Percentiles rank a stretch among this genome's conserved stretches.
phyloP scores from a whole-genome alignment of 2,888 invertebrate species.

The Drosophila anomelani region DNA sequence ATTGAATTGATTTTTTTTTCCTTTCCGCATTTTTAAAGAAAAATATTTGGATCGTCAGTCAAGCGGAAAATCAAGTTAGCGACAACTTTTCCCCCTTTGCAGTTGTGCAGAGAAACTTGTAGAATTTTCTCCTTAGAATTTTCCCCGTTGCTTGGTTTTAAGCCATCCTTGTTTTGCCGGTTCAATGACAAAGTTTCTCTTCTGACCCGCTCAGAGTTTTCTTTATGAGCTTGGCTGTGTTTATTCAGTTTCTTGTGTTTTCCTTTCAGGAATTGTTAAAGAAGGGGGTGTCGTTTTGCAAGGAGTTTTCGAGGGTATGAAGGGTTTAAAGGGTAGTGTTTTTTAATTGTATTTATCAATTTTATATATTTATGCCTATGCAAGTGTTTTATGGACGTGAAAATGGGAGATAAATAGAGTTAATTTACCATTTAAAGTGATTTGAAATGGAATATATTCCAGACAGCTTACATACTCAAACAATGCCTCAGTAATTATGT shows the following conservation, averaged over 20 bases:
- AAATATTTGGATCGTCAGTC: constrained; percentile 67
- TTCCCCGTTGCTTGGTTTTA: constrained; percentile 38
- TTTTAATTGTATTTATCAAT: neutral
- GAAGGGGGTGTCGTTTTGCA: neutral
- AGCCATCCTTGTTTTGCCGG: constrained; percentile 60
- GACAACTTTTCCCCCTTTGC: constrained; percentile 50
- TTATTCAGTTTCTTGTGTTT: constrained; percentile 30
- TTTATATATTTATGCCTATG: neutral
- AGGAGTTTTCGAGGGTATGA: neutral
- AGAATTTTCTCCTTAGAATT: constrained; percentile 51
- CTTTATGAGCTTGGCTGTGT: constrained; percentile 38
- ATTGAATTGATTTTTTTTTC: constrained; percentile 18
- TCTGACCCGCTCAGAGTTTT: constrained; percentile 29
- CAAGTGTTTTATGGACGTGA: neutral
- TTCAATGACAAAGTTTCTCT: constrained; percentile 54
- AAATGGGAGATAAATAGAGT: neutral
- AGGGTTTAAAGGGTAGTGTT: neutral
- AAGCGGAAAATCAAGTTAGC: constrained; percentile 76
- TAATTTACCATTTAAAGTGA: neutral
- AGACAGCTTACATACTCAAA: no score
- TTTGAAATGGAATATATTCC: no score
- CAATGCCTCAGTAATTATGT: no score
- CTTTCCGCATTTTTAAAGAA: constrained; percentile 39
- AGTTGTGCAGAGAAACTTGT: constrained; percentile 51
- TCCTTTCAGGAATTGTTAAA: constrained; percentile 5